Evolutionary conservation across 2,113 vertebrate genomes (phyloP).

Genomic region (Silurus asotus): DNA sequence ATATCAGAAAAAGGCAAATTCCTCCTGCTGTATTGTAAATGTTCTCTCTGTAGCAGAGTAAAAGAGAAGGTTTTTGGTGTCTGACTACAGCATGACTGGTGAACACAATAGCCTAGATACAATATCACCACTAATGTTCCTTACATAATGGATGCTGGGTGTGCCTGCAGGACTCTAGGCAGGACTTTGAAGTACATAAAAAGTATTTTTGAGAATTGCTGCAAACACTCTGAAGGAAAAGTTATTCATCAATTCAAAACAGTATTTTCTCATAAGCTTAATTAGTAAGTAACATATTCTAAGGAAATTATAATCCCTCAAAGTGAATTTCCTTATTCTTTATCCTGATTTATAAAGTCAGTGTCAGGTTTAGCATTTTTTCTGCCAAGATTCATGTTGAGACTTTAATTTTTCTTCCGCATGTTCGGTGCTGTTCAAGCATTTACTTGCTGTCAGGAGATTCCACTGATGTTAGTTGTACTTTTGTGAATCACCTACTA

Average conservation of each 20-base stretch:
- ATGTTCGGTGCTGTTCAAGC: neutral
- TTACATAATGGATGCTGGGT: slow-evolving; percentile 27
- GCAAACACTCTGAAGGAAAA: neutral
- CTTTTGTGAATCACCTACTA: slow-evolving; percentile 23
- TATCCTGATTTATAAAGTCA: neutral
- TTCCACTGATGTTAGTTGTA: slow-evolving; percentile 9
- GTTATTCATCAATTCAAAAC: neutral
- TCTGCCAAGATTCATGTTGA: neutral
- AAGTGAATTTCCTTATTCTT: neutral
- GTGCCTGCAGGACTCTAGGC: slow-evolving; percentile 2
- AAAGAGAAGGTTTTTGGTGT: slow-evolving; percentile 3
- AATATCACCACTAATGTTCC: slow-evolving; percentile 5
- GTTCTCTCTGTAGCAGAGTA: neutral
- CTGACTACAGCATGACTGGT: neutral
- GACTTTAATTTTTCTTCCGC: neutral
- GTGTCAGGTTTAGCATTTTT: neutral
- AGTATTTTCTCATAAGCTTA: neutral
- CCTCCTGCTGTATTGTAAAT: neutral
- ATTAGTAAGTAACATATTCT: neutral
- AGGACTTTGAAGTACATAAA: slow-evolving; percentile 26
- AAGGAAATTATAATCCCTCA: neutral
- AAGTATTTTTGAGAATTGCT: slow-evolving; percentile 2
- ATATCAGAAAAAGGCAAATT: neutral
- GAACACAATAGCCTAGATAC: slow-evolving; percentile 15
- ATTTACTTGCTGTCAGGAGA: neutral